Percentiles rank a stretch among this genome's conserved stretches.
Conservation (phyloP, 2,797 vertebrate genomes). For the Sebastes miniatus region DNA sequence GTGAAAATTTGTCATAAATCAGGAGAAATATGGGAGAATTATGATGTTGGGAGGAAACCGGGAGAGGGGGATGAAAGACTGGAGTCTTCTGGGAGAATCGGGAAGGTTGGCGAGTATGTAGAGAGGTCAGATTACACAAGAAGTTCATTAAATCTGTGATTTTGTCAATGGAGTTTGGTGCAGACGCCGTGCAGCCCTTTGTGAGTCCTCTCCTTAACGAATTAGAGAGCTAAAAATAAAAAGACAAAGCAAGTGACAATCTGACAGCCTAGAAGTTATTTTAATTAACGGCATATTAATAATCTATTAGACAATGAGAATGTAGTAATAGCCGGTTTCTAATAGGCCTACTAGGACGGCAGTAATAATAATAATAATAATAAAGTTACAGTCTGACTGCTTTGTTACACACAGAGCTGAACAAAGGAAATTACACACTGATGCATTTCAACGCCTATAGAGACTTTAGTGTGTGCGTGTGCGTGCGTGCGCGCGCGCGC, state of each 20-base stretch:
- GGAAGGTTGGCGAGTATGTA: too few relatives aligned
- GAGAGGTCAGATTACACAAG: too few relatives aligned
- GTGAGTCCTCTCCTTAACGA: background rate
- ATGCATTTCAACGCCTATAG: constrained; percentile 35
- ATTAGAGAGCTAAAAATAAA: background rate
- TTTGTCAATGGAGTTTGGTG: background rate
- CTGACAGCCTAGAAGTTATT: background rate
- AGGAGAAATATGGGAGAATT: too few relatives aligned
- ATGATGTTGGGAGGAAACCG: too few relatives aligned
- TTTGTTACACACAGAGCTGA: constrained; percentile 35
- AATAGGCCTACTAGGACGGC: background rate
- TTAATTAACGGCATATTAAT: background rate
- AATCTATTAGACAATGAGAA: background rate
- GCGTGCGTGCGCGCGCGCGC: background rate
- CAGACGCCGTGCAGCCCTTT: background rate
- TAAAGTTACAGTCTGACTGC: background rate
- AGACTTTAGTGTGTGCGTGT: background rate
- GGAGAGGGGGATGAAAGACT: too few relatives aligned
- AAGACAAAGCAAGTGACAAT: background rate
- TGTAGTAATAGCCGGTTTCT: background rate
- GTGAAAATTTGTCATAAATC: too few relatives aligned
- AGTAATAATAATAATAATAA: background rate
- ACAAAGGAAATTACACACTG: constrained; percentile 52
- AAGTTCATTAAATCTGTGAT: background rate
- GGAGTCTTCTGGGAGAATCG: too few relatives aligned